Conservation (phyloP, 1,140 invertebrate species). For the Muscidifurax raptorellus region DNA sequence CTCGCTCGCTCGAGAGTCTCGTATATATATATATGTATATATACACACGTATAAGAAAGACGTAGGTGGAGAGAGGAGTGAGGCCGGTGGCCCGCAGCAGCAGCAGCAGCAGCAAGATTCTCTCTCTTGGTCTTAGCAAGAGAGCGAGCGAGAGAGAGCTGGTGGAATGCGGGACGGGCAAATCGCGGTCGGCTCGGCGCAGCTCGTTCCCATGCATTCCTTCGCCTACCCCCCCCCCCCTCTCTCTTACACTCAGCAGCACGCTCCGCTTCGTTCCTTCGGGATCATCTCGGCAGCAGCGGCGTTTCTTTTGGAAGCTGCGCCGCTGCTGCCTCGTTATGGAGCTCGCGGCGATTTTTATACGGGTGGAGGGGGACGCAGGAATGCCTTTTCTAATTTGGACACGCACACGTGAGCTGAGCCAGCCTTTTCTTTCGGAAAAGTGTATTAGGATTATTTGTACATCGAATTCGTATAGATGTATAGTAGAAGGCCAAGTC, state of each 20-base stretch:
- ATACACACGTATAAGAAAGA: slow-evolving; percentile 29
- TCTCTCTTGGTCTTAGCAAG: slow-evolving; percentile 51
- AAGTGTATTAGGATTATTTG: not conserved
- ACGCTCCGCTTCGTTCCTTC: slow-evolving; percentile 42
- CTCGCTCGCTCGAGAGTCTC: not conserved
- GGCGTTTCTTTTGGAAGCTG: slow-evolving; percentile 44
- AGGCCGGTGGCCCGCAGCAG: slow-evolving; percentile 2
- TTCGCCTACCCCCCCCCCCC: slow-evolving; percentile 44
- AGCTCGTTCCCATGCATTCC: slow-evolving; percentile 65
- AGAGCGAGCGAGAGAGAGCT: not conserved
- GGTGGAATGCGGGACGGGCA: slow-evolving; percentile 64
- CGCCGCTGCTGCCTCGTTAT: slow-evolving; percentile 40
- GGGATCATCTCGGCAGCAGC: slow-evolving; percentile 48
- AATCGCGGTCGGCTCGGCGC: slow-evolving; percentile 64
- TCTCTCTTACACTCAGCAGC: slow-evolving; percentile 30
- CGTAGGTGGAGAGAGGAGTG: slow-evolving; percentile 51
- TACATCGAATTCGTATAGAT: not conserved
- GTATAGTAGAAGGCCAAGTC: slow-evolving; percentile 37
- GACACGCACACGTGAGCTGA: not conserved
- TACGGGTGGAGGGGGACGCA: slow-evolving; percentile 19
- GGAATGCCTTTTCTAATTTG: slow-evolving; percentile 20
- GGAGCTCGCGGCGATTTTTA: slow-evolving; percentile 45
- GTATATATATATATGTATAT: not conserved
- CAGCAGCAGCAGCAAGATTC: slow-evolving; percentile 44
- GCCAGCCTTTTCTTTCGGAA: not conserved